Evolutionary conservation across 2,888 invertebrate genomes (phyloP).

Genomic region (Drosophila prostipennis): DNA sequence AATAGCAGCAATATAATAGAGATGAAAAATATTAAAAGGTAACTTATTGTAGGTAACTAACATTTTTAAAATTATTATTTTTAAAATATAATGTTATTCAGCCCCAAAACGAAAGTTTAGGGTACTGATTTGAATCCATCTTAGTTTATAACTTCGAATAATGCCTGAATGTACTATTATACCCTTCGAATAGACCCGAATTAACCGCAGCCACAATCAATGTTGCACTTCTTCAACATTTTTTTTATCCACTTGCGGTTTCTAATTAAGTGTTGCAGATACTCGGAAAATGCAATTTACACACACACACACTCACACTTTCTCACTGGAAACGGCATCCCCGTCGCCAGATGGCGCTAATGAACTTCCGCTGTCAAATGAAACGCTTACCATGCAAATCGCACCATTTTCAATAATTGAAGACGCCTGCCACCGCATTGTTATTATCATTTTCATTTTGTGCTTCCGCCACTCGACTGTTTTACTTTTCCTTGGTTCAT

Average conservation of each 20-base stretch:
- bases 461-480: slow-evolving; percentile 53
- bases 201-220: slow-evolving; percentile 43
- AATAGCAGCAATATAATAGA: no score
- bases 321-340: not conserved
- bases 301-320: slow-evolving; percentile 9
- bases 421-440: slow-evolving; percentile 63
- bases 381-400: slow-evolving; percentile 74
- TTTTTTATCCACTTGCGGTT: slow-evolving; percentile 40
- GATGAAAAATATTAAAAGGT: no score
- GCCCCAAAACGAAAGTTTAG: no score
- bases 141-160: no score
- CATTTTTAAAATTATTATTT: no score
- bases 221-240: slow-evolving; percentile 27
- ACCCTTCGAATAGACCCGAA: not conserved
- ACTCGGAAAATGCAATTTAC: slow-evolving; percentile 44
- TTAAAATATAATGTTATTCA: no score
- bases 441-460: slow-evolving; percentile 73
- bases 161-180: not conserved
- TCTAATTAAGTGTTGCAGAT: slow-evolving; percentile 61
- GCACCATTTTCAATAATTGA: slow-evolving; percentile 70
- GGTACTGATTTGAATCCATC: no score
- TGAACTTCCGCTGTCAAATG: slow-evolving; percentile 72
- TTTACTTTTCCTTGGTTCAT: slow-evolving; percentile 26
- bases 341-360: slow-evolving; percentile 46
- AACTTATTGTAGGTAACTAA: no score